These are phyloP conservation scores for Oppia nitens DNA, from an alignment of 1,140 invertebrate species.

Conservation along the genomic window DNA sequence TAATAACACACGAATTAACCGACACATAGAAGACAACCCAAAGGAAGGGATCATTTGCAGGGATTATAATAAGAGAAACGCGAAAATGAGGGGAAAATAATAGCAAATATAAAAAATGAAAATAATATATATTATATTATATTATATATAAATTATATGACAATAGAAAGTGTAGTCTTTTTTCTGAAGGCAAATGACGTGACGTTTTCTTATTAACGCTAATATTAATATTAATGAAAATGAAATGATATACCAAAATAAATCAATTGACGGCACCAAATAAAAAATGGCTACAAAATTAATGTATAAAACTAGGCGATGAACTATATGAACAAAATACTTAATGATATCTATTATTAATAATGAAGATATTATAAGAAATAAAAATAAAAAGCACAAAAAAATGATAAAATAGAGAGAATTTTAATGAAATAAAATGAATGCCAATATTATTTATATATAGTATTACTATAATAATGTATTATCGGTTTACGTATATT, in stretches of 20 bases:
- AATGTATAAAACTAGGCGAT: no score
- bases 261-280: background rate
- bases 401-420: no score
- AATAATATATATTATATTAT: background rate
- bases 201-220: background rate
- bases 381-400: no score
- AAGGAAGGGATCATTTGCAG: background rate
- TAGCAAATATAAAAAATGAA: background rate
- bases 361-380: no score
- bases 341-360: no score
- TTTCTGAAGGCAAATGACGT: background rate
- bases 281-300: no score
- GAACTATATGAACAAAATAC: background rate
- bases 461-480: no score
- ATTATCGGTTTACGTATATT: background rate
- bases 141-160: background rate
- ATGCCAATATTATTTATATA: no score
- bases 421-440: no score
- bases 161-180: background rate
- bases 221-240: background rate
- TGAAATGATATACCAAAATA: background rate
- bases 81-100: background rate
- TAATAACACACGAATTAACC: no score
- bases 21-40: no score
- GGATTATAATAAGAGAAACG: background rate